Base-by-base conservation (phyloP, 2,888 invertebrate species). In the Nebria salina region DNA sequence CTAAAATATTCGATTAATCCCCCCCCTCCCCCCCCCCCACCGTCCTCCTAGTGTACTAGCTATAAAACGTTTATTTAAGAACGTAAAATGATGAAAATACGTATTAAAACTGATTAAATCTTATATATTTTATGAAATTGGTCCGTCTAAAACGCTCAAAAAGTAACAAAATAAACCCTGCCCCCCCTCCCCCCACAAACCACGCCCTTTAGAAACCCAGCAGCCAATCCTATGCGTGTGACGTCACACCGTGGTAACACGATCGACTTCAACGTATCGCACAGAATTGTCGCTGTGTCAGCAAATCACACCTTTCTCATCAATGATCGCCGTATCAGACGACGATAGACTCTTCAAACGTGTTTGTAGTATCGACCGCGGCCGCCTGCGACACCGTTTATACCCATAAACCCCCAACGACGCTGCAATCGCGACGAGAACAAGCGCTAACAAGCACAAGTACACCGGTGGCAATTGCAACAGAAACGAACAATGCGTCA, bases 261-360 rank as follows among this genome's bases (percentile, higher is more conserved):
- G 93, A 89, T 96, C 96, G 86, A 96, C 94, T 90, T 96, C 96
- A 88, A 96, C 95, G 90, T 96, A 96, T 88, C 96, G 95, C 91
- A 96, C 96, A 94, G 96, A 96, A 95, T 95, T 95, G 93, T 96
- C 96, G 94, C 94, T 95, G 92, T 95, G 96, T 96, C 96, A 96
- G 96, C 96, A 96, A 93, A 96, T 95, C 90, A 96, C 95, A 89
- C 95, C 96, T 89, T 96, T 96, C 86, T 95, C 95, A 86, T 95
- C 95, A 86, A 95, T 93, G 83, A 95, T 95, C 84, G 95, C 95
- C 84, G 95, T 95, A 89, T 96, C 96, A 42, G 94, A 94, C 82
- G 85, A 81, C n/a, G 95, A 95, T 76, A 95, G 90, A 84, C 95
- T 95, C 87, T 95, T 95, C 83, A 95, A 91, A 5, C 95, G 92